phyloP scores from a whole-genome alignment of 2,113 vertebrate species.

The Mustelus asterias region DNA sequence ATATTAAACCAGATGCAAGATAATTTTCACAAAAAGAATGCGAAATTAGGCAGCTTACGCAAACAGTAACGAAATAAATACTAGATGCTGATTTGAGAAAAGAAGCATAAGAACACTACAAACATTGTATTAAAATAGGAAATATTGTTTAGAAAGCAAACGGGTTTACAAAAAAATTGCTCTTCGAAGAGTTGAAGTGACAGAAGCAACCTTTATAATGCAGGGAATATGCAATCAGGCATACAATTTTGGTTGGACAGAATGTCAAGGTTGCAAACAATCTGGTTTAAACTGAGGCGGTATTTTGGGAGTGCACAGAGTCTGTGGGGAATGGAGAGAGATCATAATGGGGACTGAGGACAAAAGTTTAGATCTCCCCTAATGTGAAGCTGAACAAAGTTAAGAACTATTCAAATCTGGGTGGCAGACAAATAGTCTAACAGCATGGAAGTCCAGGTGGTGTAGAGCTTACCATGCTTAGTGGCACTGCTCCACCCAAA shows the following conservation, averaged over 20 bases:
- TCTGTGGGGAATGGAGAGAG: background rate
- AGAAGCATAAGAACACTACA: background rate
- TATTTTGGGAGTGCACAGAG: background rate
- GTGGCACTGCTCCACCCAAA: background rate
- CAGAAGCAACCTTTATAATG: background rate
- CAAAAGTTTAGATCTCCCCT: background rate
- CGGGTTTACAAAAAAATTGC: background rate
- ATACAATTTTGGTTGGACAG: background rate
- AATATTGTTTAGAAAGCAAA: background rate
- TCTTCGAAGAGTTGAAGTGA: background rate
- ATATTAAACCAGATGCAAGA: background rate
- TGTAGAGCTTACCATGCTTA: background rate
- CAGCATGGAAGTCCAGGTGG: background rate
- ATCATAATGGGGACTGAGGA: background rate
- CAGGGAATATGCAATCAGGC: background rate
- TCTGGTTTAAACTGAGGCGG: background rate
- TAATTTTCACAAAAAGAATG: background rate
- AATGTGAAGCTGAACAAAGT: background rate
- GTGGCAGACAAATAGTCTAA: background rate
- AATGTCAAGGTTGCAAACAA: background rate
- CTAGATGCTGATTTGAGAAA: background rate
- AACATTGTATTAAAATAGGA: background rate
- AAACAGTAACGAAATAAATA: background rate
- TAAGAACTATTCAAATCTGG: background rate
- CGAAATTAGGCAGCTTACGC: background rate